Base-by-base conservation (phyloP, 92 coral and sea anemone genomes). In the Porites lobata region DNA sequence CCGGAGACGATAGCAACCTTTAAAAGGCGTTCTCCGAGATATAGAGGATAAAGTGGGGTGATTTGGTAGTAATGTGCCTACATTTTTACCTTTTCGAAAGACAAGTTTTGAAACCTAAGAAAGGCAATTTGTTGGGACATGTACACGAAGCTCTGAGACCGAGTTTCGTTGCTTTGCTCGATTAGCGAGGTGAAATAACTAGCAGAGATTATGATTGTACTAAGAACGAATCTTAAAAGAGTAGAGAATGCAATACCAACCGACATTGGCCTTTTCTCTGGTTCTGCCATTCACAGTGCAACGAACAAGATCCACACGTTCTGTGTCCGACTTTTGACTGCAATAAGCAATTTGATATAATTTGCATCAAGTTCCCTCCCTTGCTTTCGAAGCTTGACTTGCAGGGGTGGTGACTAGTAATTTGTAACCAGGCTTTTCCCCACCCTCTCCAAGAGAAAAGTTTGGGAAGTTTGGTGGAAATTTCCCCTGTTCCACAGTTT, bases 261-360 rank as follows among this genome's bases (percentile, higher is more conserved):
- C 86, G 69, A 76, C 18, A 81, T 81, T 4, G 76, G 69, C 4
- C 20, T 38, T 56, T 81, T 68, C 26, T 70, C 76, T 9, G 54
- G 56, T 1, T 69, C 86, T 10, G 77, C 65, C 77, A 69, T 81
- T 53, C 7, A 14, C 59, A 2, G 29, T 58, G 50, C 47, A 38
- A 38, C 47, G 47, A 38, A 3, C 6, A 52, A 29, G 52, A 13
- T 67, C 50, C 83, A 43, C 72, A 50, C 47, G 64, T 2, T 19
- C 22, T 62, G 50, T 9, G 3, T 4, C n/a, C 9, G 13, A 59
- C 47, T 26, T 12, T 65, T 7, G 11, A 10, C 7, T 22, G 54
- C 26, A 56, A 9, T 59, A 2, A 29, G 32, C 24, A 22, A 22
- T 22, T 22, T 22, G 24, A 29, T 29, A 29, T 29, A 29, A 20